A percentile compares a stretch with the other conserved stretches of the same genome.
These are phyloP conservation scores for Apantesis nais DNA, from an alignment of 2,888 invertebrate genomes.

Conservation along the genomic window DNA sequence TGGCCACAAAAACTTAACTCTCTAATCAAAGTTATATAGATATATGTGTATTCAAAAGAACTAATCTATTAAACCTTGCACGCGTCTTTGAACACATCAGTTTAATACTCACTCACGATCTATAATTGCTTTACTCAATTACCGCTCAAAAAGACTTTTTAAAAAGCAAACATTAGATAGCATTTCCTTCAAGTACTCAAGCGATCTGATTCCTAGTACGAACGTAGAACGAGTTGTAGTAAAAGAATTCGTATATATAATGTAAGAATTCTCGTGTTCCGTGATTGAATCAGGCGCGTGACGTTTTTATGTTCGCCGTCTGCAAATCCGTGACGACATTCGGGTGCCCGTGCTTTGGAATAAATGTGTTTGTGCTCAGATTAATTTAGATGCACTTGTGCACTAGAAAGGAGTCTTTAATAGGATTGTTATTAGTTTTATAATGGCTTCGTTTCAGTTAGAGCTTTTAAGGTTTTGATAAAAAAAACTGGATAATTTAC, in stretches of 20 bases:
- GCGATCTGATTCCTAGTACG: slow-evolving; percentile 9
- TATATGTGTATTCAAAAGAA: not conserved
- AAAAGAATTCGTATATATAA: slow-evolving; percentile 13
- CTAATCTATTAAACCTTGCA: not conserved
- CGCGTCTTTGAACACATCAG: not conserved
- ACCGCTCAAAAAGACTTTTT: not conserved
- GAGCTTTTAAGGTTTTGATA: not conserved
- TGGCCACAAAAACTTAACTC: too few species aligned
- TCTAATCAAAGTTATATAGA: not conserved
- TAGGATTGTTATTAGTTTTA: not conserved
- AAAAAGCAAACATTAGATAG: not conserved
- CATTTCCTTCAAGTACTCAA: not conserved
- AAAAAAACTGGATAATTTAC: not conserved
- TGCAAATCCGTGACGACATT: slow-evolving; percentile 18
- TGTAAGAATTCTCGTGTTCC: slow-evolving; percentile 8
- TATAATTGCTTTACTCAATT: not conserved
- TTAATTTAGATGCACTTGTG: slow-evolving; percentile 15
- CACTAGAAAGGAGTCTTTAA: not conserved
- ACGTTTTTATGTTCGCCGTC: slow-evolving; percentile 18
- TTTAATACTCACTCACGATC: not conserved
- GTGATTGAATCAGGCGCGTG: slow-evolving; percentile 20
- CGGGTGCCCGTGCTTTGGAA: slow-evolving; percentile 9
- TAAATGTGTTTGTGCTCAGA: slow-evolving; percentile 3
- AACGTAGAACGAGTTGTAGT: slow-evolving; percentile 5
- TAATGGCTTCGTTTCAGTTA: not conserved